Conservation (phyloP, 64 coral and sea anemone species). For the Stylophora pistillata region DNA sequence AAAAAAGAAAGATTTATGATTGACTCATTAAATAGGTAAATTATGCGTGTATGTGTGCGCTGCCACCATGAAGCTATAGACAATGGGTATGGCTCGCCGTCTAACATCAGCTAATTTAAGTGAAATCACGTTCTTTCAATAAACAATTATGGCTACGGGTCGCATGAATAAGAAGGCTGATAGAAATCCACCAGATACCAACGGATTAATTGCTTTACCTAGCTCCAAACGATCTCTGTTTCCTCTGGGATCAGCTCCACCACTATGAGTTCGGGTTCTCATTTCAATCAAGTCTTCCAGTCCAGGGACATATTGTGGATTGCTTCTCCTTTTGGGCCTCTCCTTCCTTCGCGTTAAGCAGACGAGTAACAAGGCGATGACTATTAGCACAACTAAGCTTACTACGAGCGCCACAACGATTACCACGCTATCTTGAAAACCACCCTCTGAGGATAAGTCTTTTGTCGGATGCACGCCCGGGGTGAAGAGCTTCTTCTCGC, state of each 20-base stretch:
- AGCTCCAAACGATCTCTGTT: slow-evolving; percentile 27
- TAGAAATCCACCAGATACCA: neutral
- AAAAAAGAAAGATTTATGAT: too few relatives aligned
- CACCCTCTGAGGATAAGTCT: neutral
- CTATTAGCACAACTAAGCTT: neutral
- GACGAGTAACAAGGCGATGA: neutral
- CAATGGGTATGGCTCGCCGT: too few relatives aligned
- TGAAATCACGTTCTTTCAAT: too few relatives aligned
- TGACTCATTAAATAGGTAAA: neutral
- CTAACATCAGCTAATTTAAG: too few relatives aligned
- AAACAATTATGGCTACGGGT: too few relatives aligned
- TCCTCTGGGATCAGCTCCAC: slow-evolving; percentile 16
- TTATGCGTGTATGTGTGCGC: neutral
- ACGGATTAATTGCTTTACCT: neutral
- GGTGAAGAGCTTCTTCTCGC: neutral
- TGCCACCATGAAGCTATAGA: neutral
- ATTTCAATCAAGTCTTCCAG: slow-evolving; percentile 39
- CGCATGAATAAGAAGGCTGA: too few relatives aligned
- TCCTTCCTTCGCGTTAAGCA: slow-evolving; percentile 4
- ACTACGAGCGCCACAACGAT: slow-evolving; percentile 14
- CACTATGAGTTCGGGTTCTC: slow-evolving; percentile 11
- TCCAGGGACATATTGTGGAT: slow-evolving; percentile 20
- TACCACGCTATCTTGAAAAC: neutral
- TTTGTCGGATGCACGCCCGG: too few relatives aligned
- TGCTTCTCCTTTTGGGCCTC: neutral